These are phyloP conservation scores for Strigamia transsilvanica DNA, from an alignment of 2,888 invertebrate genomes.

Conservation along the genomic window DNA sequence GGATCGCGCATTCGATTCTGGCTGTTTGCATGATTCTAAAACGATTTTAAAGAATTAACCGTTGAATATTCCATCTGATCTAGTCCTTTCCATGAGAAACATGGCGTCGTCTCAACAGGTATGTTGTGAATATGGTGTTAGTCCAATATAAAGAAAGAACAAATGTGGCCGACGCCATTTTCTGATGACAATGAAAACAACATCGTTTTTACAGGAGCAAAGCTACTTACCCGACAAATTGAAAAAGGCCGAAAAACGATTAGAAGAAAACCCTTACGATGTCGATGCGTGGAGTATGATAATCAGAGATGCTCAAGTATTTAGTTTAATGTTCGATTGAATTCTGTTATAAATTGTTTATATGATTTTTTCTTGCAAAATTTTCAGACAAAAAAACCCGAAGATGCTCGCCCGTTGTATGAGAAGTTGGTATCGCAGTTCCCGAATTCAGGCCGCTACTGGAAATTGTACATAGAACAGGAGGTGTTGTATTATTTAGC, in stretches of 20 bases:
- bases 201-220: slow-evolving; percentile 54
- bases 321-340: slow-evolving; percentile 62
- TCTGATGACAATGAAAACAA: background rate
- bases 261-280: slow-evolving; percentile 90
- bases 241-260: slow-evolving; percentile 67
- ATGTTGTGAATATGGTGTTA: background rate
- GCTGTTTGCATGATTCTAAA: too few species aligned
- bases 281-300: slow-evolving; percentile 98
- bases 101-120: slow-evolving; percentile 19
- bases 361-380: slow-evolving; percentile 22
- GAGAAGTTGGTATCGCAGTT: slow-evolving; percentile 94
- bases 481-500: slow-evolving; percentile 72
- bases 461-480: slow-evolving; percentile 99
- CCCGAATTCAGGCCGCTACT: slow-evolving; percentile 95
- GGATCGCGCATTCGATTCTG: too few species aligned
- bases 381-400: slow-evolving; percentile 67
- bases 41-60: too few species aligned
- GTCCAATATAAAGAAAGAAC: background rate
- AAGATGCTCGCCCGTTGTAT: slow-evolving; percentile 89
- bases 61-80: too few species aligned
- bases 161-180: background rate
- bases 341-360: background rate
- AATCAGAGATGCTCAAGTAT: slow-evolving; percentile 85
- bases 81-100: background rate
- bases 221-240: slow-evolving; percentile 62